A percentile compares a stretch with the other conserved stretches of the same genome.
phyloP scores from a whole-genome alignment of 1,140 invertebrate species.

The Hyles euphorbiae region DNA sequence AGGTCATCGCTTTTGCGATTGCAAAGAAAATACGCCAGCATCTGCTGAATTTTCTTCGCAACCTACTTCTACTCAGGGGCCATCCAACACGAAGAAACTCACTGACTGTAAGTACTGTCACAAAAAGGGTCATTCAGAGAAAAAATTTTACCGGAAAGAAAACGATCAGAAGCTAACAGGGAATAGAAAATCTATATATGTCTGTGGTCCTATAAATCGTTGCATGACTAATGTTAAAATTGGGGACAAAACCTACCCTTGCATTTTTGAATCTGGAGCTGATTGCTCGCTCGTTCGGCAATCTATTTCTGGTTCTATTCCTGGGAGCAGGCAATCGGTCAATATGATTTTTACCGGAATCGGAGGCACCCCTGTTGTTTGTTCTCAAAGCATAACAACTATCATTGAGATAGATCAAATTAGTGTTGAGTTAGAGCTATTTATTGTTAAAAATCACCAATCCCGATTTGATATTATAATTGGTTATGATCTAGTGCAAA shows the following conservation, averaged over 20 bases:
- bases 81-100: conserved; percentile 1
- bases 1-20: conserved; percentile 15
- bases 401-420: conserved; percentile 13
- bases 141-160: conserved; percentile 23
- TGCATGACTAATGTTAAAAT: conserved; percentile 14
- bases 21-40: conserved; percentile 11
- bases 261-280: conserved; percentile 24
- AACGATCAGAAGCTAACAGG: conserved; percentile 17
- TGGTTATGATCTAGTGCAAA: conserved; percentile 23
- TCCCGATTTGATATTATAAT: conserved; percentile 25
- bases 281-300: conserved; percentile 26
- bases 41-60: no score
- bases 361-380: conserved; percentile 7
- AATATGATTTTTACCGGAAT: conserved; percentile 13
- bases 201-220: conserved; percentile 15
- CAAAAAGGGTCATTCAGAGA: conserved; percentile 19
- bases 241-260: conserved; percentile 10
- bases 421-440: conserved; percentile 12
- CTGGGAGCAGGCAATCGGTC: conserved; percentile 17
- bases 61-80: no score
- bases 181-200: conserved; percentile 18
- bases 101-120: conserved; percentile 26
- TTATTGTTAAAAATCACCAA: conserved; percentile 13
- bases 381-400: conserved; percentile 15
- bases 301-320: conserved; percentile 14